Conservation (phyloP, 2,797 vertebrate genomes). For the Manis javanica region DNA sequence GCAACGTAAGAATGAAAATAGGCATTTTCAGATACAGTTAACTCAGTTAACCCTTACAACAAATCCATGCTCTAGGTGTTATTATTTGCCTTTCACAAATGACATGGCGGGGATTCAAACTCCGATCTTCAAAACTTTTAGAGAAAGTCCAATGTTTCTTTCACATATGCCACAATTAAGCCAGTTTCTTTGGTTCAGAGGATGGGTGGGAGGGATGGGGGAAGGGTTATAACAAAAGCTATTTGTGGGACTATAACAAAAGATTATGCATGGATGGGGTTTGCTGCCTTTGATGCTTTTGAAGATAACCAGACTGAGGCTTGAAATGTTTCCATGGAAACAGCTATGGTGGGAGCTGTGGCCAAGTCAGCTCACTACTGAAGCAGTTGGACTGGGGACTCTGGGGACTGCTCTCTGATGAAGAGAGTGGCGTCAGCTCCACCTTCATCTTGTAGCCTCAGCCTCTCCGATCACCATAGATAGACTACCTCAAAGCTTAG, state of each 20-base stretch:
- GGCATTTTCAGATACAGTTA: background rate
- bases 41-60: background rate
- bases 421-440: background rate
- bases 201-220: constrained; percentile 38
- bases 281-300: constrained; percentile 79
- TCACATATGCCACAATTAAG: constrained; percentile 30
- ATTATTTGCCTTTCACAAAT: constrained; percentile 47
- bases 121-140: constrained; percentile 6
- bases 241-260: constrained; percentile 74
- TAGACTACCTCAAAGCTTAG: background rate
- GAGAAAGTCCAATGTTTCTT: background rate
- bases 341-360: constrained; percentile 29
- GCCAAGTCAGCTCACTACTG: constrained; percentile 62
- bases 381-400: constrained; percentile 27
- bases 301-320: constrained; percentile 76
- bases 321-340: constrained; percentile 79
- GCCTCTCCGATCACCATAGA: background rate
- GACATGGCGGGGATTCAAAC: constrained; percentile 24
- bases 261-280: constrained; percentile 77
- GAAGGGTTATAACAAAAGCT: constrained; percentile 72
- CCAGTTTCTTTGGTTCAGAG: constrained; percentile 53
- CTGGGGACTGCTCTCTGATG: constrained; percentile 14
- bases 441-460: background rate
- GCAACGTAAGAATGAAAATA: background rate
- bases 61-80: background rate